Conservation (phyloP, 2,797 vertebrate species). For the Aldrovandia affinis region DNA sequence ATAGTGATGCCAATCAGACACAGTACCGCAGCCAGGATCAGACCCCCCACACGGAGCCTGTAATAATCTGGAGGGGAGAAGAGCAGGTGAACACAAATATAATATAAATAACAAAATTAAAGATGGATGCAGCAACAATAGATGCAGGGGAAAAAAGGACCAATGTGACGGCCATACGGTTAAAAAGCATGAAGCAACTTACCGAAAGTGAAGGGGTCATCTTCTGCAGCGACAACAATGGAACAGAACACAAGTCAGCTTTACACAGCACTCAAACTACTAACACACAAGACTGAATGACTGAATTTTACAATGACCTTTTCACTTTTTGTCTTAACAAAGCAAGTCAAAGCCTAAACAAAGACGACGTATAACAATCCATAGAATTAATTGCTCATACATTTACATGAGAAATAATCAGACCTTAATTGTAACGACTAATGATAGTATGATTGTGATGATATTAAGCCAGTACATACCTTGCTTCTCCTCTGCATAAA, state of each 20-base stretch:
- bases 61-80: constrained; percentile 69
- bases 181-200: constrained; percentile 37
- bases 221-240: constrained; percentile 55
- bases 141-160: not conserved
- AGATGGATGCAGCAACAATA: not conserved
- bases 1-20: constrained; percentile 84
- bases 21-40: constrained; percentile 78
- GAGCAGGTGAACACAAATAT: not conserved
- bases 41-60: constrained; percentile 76
- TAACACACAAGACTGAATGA: no score
- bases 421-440: no score
- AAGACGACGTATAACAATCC: constrained; percentile 30
- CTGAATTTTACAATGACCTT: no score
- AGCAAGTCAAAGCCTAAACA: constrained; percentile 31
- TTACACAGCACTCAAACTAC: not conserved
- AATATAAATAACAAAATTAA: not conserved
- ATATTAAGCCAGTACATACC: constrained; percentile 48
- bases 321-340: not conserved
- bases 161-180: not conserved
- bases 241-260: constrained; percentile 36
- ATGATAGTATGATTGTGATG: constrained; percentile 19
- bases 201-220: constrained; percentile 78
- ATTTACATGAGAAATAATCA: no score
- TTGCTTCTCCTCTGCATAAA: constrained; percentile 66
- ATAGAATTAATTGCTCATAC: constrained; percentile 11